Evolutionary conservation across 2,113 vertebrate species (phyloP), one percentile per base, ranked within the genome.

Genomic region (Cavia aperea): DNA sequence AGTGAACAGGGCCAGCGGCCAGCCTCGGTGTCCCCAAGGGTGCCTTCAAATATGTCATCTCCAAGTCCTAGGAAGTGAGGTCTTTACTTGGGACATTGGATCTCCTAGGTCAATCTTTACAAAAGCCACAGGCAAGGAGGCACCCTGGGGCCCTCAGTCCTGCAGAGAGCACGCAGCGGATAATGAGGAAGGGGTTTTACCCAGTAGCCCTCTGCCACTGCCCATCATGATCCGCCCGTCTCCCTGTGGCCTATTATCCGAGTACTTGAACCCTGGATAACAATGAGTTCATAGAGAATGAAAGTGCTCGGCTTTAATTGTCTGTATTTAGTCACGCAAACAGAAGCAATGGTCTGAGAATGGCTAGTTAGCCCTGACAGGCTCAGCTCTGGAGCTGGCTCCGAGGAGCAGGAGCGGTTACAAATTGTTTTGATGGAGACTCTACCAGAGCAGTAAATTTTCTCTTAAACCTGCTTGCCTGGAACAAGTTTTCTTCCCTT

Each of bases 291-390:
- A 99, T 97, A 98, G 98, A 99, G 98, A 99, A 98, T 98, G 98
- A 99, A 99, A 99, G 98, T 98, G 98, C 98, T 98, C 97, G 97
- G 98, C 98, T 98, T 98, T 99, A 99, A 99, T 99, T 99, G 99
- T 99, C 99, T 99, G 99, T 99, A 99, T 99, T 99, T 99, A 99
- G 99, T 99, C 99, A 99, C 99, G 99, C 99, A 99, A 99, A 99
- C 99, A 98, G 98, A 98, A 98, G 98, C 99, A 98, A 99, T 99
- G 98, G 98, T 98, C 98, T 99, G 99, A 98, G 99, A 99, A 99
- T 98, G 98, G 98, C 98, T 98, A 98, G 98, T 96, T 99, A 99
- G 98, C 98, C 98, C 98, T 99, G 98, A 99, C 98, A 99, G 99
- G 98, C 98, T 98, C 98, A 97, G 99, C 98, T 98, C 98, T 97